Evolutionary conservation across 2,888 invertebrate species (phyloP), one percentile per base, ranked within the genome.

Genomic region (Dynastes grantii): DNA sequence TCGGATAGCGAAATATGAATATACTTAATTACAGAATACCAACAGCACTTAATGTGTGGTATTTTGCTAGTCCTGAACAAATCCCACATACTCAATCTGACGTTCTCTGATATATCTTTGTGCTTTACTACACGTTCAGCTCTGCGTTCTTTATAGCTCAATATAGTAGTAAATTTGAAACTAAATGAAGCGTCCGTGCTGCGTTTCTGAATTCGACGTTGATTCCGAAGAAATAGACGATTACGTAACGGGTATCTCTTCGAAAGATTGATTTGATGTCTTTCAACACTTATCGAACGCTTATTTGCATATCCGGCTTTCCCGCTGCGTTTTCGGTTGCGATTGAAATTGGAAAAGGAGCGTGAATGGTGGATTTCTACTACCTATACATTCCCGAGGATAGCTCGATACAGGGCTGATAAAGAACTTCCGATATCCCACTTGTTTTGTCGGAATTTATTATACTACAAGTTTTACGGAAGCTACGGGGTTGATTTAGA

Each of bases 261-360:
- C 65, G 37, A 45, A 65, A 65, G 65, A 65, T 65, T 65, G 65
- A 40, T 16, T 65, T 65, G 65, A 40, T 16, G 40, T 40, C 61
- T 65, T 40, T 40, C 40, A 40, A 45, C 40, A 65, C 65, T 65
- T 65, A 65, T 65, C 65, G 40, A 65, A 65, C 16, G 65, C n/a
- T 40, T 65, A 65, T 65, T 65, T 65, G 40, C 40, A 65, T 65
- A 65, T 65, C 45, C n/a, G 13, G 40, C 4, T 40, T 40, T 40
- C 45, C 65, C 32, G n/a, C 5, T 29, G 1, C 40, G 65, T 65
- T 40, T 65, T 16, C 65, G n/a, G 32, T 37, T 65, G 22, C 37
- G 40, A 11, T 13, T n/a, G 3, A 65, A 32, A 65, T 65, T 65
- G 64, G 37, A 40, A 32, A 22, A 37, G 64, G 40, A 65, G 29